Percentiles rank a stretch among this genome's conserved stretches.
Evolutionary conservation across 2,888 invertebrate genomes (phyloP).

Genomic region (Acronicta leporina): DNA sequence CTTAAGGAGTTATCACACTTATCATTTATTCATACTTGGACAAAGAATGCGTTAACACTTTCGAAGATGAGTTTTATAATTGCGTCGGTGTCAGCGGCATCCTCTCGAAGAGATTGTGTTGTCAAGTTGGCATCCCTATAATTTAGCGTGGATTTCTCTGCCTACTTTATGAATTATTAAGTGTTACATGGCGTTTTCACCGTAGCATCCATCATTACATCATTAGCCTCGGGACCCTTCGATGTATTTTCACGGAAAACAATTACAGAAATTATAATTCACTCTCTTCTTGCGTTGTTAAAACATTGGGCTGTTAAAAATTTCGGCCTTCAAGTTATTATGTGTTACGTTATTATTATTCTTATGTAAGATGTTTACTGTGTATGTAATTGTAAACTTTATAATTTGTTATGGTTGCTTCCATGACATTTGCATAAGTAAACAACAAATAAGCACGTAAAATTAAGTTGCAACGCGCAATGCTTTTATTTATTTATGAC

Average conservation of each 20-base stretch:
- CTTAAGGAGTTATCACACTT: slow-evolving; percentile 32
- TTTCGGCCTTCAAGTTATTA: slow-evolving; percentile 10
- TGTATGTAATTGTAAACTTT: no score
- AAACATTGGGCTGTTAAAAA: slow-evolving; percentile 31
- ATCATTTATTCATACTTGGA: slow-evolving; percentile 37
- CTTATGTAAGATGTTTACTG: slow-evolving; percentile 1
- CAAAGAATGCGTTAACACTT: slow-evolving; percentile 51
- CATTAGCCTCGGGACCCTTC: slow-evolving; percentile 59
- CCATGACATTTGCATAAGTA: background rate
- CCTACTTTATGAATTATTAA: slow-evolving; percentile 65
- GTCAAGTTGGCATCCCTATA: slow-evolving; percentile 62
- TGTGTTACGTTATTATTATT: slow-evolving; percentile 2
- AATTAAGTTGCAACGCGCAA: no score
- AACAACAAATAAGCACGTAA: no score
- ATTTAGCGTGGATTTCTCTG: slow-evolving; percentile 62
- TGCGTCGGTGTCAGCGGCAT: slow-evolving; percentile 36
- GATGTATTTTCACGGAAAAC: slow-evolving; percentile 61
- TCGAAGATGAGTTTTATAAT: slow-evolving; percentile 62
- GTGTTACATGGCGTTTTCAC: slow-evolving; percentile 64
- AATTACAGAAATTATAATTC: slow-evolving; percentile 61
- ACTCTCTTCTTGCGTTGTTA: slow-evolving; percentile 39
- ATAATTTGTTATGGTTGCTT: no score
- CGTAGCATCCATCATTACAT: slow-evolving; percentile 64
- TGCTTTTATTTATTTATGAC: no score
- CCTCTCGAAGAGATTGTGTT: slow-evolving; percentile 60